These are phyloP conservation scores for Drosophila prolongata DNA, from an alignment of 2,888 invertebrate genomes.

Conservation along the genomic window DNA sequence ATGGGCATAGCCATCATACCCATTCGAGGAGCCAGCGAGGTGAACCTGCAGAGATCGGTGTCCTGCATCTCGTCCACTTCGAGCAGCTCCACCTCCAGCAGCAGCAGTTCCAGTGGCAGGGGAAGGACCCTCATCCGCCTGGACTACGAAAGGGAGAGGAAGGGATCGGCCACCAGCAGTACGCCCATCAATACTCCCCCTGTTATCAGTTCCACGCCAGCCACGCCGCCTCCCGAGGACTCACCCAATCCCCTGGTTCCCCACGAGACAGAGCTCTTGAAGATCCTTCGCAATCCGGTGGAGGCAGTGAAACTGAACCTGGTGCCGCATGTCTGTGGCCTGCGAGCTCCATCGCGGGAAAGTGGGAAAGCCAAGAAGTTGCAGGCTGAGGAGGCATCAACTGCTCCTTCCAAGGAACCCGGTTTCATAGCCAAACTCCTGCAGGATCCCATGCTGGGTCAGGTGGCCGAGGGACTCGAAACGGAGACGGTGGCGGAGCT, in stretches of 20 bases:
- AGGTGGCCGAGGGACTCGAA: slow-evolving; percentile 87
- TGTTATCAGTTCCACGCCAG: slow-evolving; percentile 57
- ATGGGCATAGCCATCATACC: slow-evolving; percentile 84
- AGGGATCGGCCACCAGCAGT: slow-evolving; percentile 51
- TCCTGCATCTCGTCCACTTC: slow-evolving; percentile 81
- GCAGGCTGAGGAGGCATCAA: slow-evolving; percentile 55
- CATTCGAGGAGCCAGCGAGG: slow-evolving; percentile 76
- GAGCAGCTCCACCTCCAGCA: slow-evolving; percentile 74
- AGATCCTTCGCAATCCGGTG: slow-evolving; percentile 89
- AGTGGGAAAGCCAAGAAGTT: slow-evolving; percentile 82
- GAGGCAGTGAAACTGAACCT: slow-evolving; percentile 91
- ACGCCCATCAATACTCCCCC: slow-evolving; percentile 65
- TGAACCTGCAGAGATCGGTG: slow-evolving; percentile 79
- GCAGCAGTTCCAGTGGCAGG: slow-evolving; percentile 71
- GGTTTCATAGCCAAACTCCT: slow-evolving; percentile 87
- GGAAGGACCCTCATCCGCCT: slow-evolving; percentile 83
- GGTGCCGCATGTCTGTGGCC: slow-evolving; percentile 91
- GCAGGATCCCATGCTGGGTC: slow-evolving; percentile 88
- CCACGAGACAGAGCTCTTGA: slow-evolving; percentile 85
- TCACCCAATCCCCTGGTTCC: slow-evolving; percentile 61
- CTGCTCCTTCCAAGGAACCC: slow-evolving; percentile 32
- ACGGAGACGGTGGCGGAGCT: slow-evolving; percentile 87
- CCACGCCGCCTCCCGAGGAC: slow-evolving; percentile 35
- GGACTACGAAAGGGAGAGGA: slow-evolving; percentile 80
- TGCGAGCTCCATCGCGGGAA: slow-evolving; percentile 82